Evolutionary conservation across 2,888 invertebrate species (phyloP), one percentile per base, ranked within the genome.

Genomic region (Drosophila limbata): DNA sequence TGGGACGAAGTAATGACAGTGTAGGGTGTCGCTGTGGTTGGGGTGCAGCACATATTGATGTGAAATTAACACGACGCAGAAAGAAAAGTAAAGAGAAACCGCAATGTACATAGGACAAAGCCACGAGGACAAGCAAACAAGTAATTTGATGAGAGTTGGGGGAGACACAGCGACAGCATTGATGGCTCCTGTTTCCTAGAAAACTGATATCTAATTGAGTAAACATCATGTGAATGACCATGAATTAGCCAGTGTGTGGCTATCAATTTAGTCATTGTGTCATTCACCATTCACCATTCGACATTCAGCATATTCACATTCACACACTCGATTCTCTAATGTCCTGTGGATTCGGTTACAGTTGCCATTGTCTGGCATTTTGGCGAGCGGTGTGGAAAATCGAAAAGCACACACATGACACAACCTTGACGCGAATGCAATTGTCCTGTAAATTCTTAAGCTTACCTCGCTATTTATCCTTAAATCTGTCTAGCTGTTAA

Each of bases 191-290:
- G 56, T 51, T 53, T 59, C 53, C 64, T 63, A 67, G 77, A 79
- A 88, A 88, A 69, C 77, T 84, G 87, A 85, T 85, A 86, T 77
- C 79, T 71, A 84, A 86, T 84, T 84, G 87, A 69, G 84, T 87
- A 86, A 85, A 85, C 84, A 88, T 31, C 47, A 21, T 47, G 59
- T 52, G 62, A 74, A 71, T 71, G 74, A 4, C 66, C 77, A 70
- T 66, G 64, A 77, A 79, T 74, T 67, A 57, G 74, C 55, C 63
- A 48, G 59, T 21, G 42, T 50, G 37, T 9, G 59, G 65, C 59
- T 51, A 65, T 69, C 65, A 74, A 74, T 59, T 62, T 53, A 57
- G 35, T 67, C 52, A 65, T 57, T 63, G 35, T 70, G 37, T 52
- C 52, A 62, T 70, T 53, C 62, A 33, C 57, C 35, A 44, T 51